phyloP scores from a whole-genome alignment of 92 coral and sea anemone species.

The Pocillopora meandrina region DNA sequence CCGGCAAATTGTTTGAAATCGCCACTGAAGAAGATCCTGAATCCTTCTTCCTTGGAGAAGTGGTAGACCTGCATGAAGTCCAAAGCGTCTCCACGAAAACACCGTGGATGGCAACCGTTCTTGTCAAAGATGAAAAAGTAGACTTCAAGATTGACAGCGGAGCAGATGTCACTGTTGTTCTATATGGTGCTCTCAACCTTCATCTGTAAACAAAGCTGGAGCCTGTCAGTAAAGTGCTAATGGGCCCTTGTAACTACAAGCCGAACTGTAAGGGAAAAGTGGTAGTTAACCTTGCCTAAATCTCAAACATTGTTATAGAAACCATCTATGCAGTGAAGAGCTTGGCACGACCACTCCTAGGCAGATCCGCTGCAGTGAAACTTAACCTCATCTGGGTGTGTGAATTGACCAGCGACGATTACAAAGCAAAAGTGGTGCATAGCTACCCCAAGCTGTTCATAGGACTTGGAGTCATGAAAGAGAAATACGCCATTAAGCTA shows the following conservation, averaged over 20 bases:
- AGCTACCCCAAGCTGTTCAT: constrained; percentile 59
- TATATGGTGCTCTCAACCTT: constrained; percentile 17
- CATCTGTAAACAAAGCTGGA: constrained; percentile 24
- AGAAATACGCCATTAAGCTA: constrained; percentile 53
- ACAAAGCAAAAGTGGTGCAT: constrained; percentile 21
- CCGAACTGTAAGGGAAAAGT: constrained; percentile 42
- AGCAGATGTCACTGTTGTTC: constrained; percentile 59
- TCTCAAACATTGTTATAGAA: neutral
- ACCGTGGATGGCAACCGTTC: constrained; percentile 26
- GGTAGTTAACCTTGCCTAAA: neutral
- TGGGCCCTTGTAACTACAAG: constrained; percentile 57
- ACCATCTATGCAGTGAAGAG: neutral
- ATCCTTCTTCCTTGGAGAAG: neutral
- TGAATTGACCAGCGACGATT: constrained; percentile 30
- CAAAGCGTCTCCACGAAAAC: neutral
- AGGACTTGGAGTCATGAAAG: constrained; percentile 55
- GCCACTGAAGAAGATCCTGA: neutral
- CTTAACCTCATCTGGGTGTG: neutral
- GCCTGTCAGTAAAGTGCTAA: constrained; percentile 44
- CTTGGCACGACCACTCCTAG: constrained; percentile 59
- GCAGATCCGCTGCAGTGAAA: constrained; percentile 36
- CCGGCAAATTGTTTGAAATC: neutral
- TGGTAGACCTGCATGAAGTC: neutral
- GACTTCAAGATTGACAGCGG: constrained; percentile 60
- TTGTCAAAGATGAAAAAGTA: constrained; percentile 8